Evolutionary conservation across 2,113 vertebrate species (phyloP), one percentile per base, ranked within the genome.

Genomic region (Ictalurus punctatus): DNA sequence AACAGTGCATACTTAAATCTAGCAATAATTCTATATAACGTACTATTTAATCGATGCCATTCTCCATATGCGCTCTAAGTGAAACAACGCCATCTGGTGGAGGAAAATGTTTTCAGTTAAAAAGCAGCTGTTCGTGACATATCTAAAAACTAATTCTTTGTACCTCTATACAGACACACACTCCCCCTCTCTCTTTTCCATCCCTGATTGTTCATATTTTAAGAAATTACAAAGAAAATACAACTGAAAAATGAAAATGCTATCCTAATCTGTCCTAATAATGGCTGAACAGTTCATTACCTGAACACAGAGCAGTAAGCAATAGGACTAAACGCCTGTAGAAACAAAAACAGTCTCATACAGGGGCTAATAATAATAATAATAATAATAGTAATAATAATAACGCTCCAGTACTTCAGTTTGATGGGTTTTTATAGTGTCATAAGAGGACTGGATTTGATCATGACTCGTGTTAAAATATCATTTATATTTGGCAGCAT

Each of bases 81-180:
- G 21, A 12, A 48, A 81, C 40, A 80, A 76, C 86, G 61, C 86
- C 86, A 27, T 63, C 76, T 54, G 54, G n/a, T 58, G 84, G n/a
- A 14, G 0, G 40, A 17, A 48, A 59, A 44, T 5, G 61, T 13
- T 48, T 1, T 54, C 1, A 2, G 61, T 67, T 21, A 81, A 30
- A 37, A 48, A 87, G 86, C 86, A 81, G 74, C 86, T 87, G 74
- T 67, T 81, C 12, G 30, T 65, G 74, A 44, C 30, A 48, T 69
- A 44, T 59, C 30, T 1, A 3, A 71, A 87, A 48, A 83, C 86
- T 82, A 61, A 80, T 80, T 86, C 23, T 58, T 82, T 82, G 58
- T 87, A 76, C 37, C 6, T 19, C 9, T 6, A 27, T 1, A 12
- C 2, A 23, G 12, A n/a, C 76, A 54, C 2, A 48, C 44, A 48